Base-by-base conservation (phyloP, 2,797 vertebrate genomes). In the Micromesistius poutassou region DNA sequence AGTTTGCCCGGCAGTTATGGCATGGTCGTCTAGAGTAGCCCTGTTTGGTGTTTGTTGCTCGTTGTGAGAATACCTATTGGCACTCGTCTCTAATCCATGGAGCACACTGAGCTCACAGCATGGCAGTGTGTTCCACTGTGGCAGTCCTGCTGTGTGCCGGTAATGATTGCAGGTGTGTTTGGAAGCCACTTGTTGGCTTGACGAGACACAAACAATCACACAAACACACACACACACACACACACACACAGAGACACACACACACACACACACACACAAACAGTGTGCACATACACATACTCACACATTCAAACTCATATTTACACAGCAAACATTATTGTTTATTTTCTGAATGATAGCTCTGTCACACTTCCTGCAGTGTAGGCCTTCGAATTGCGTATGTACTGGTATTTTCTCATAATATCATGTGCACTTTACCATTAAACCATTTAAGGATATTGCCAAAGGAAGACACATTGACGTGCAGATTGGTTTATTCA, bases 141-240 rank as follows among this genome's bases (percentile, higher is more conserved):
- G 85, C 74, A 78, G 70, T 79, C 89, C 89, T n/a, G 85, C 87
- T 92, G 90, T 79, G 89, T 74, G 77, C 74, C 74, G 62, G 86
- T 90, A 89, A 91, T 91, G 90, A 91, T 88, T 90, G 89, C 89
- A 91, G 88, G 88, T 90, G 89, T 89, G 87, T 80, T 80, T 76
- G 85, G 81, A 86, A 91, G 83, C 86, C 87, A 91, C 91, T 90
- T 91, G 91, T 93, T 92, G 86, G 85, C 81, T 82, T 74, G 86
- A 87, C 84, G 86, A 84, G 86, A 88, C 74, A 80, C 78, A 80
- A 83, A 84, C 80, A 82, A 73, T 74, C 78, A 75, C 50, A 71
- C 14, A 40, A 66, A 33, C 35, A 50, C 73, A 46, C 50, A 74
- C 72, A 66, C 77, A 76, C 62, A 81, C 30, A 77, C 76, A 50